These are phyloP conservation scores for Etia nguti DNA, from an alignment of 2,113 vertebrate species.

Conservation along the genomic window DNA sequence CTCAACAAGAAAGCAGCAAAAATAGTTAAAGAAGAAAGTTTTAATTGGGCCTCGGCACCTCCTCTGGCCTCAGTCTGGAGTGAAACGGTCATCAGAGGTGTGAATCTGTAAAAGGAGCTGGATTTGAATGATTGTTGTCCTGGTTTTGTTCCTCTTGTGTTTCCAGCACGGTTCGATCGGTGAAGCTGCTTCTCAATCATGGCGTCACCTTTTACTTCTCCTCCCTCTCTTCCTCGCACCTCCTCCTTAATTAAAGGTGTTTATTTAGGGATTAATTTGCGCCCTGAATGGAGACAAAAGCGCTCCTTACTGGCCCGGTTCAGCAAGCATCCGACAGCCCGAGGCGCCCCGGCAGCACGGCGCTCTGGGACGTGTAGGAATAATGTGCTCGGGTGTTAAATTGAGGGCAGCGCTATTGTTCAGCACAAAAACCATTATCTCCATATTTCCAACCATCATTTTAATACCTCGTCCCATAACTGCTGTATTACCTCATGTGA, in stretches of 20 bases:
- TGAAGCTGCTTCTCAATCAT: not conserved
- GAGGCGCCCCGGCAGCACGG: not conserved
- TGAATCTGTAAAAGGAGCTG: not conserved
- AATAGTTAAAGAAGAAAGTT: not conserved
- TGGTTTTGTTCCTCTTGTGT: not conserved
- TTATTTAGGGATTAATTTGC: conserved; percentile 23
- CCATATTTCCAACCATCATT: not conserved
- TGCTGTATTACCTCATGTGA: not conserved
- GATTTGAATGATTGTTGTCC: not conserved
- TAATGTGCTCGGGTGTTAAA: conserved; percentile 20
- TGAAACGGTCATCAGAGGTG: not conserved
- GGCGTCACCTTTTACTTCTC: not conserved
- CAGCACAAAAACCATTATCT: conserved; percentile 24
- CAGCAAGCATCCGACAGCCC: not conserved
- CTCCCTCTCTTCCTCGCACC: not conserved
- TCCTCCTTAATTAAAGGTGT: conserved; percentile 27
- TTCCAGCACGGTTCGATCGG: not conserved
- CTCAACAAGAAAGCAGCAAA: not conserved
- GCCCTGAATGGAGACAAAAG: not conserved
- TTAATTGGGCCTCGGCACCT: not conserved
- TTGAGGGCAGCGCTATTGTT: conserved; percentile 47
- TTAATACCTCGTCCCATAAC: conserved; percentile 21
- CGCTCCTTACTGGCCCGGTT: not conserved
- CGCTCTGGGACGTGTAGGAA: not conserved
- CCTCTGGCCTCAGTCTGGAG: not conserved